phyloP scores from a whole-genome alignment of 2,797 vertebrate genomes.

The Tapera naevia region DNA sequence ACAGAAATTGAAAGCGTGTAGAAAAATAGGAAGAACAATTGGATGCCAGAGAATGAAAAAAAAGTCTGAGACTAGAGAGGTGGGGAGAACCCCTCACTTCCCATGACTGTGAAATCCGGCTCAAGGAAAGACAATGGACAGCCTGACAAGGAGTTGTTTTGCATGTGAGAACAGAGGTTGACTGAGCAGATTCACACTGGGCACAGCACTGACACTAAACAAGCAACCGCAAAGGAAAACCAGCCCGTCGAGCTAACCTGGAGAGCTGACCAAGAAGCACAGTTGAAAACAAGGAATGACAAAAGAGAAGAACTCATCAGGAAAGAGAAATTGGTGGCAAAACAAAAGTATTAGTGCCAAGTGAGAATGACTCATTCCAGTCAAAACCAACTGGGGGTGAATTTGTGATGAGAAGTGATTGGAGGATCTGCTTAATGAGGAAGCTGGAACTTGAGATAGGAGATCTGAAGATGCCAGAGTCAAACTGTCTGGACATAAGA shows the following conservation, averaged over 20 bases:
- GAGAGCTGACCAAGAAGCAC: background rate
- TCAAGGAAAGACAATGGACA: background rate
- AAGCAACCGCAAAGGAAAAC: background rate
- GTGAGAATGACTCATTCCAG: background rate
- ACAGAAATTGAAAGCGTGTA: background rate
- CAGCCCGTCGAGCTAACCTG: background rate
- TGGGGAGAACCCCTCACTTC: background rate
- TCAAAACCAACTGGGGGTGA: background rate
- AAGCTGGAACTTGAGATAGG: background rate
- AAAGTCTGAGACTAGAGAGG: background rate
- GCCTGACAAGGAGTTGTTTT: background rate
- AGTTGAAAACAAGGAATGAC: background rate
- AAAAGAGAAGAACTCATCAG: background rate
- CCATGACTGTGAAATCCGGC: accelerated
- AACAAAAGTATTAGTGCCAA: background rate
- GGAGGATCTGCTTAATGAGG: background rate
- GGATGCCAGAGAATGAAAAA: background rate
- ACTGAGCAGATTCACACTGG: background rate
- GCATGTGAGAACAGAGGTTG: background rate
- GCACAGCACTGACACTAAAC: background rate
- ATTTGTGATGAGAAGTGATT: background rate
- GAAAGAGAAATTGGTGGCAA: background rate
- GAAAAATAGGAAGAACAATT: background rate
- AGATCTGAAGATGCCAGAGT: background rate
- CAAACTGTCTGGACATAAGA: background rate